These are phyloP conservation scores for Geotrupes spiniger DNA, from an alignment of 2,888 invertebrate species.

Conservation along the genomic window DNA sequence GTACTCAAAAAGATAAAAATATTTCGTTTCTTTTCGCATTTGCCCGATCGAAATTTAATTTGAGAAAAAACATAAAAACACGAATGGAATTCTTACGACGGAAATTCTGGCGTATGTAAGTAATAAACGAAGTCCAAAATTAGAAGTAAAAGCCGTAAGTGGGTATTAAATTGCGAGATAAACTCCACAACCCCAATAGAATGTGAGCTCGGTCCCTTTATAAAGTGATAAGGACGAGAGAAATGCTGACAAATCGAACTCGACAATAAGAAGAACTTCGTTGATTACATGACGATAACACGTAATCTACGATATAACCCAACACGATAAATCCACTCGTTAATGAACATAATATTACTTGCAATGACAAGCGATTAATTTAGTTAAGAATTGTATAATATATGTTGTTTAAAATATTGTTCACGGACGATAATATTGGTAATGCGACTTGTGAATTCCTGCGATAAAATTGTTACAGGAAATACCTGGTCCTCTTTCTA, in stretches of 20 bases:
- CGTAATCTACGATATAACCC: too few species aligned
- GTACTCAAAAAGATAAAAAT: too few species aligned
- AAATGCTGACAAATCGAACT: constrained; percentile 10
- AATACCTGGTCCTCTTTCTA: not conserved
- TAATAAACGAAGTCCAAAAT: constrained; percentile 7
- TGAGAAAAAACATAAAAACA: too few species aligned
- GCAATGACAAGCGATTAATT: too few species aligned
- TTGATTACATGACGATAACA: not conserved
- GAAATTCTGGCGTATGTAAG: not conserved
- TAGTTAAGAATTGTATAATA: too few species aligned
- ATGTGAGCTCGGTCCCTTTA: constrained; percentile 9
- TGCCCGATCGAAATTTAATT: not conserved
- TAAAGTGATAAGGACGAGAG: constrained; percentile 10
- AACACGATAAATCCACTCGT: too few species aligned
- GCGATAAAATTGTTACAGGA: too few species aligned
- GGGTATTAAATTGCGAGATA: constrained; percentile 10
- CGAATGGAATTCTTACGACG: not conserved
- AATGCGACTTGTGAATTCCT: too few species aligned
- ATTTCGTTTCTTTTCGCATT: not conserved
- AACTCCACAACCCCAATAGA: constrained; percentile 5
- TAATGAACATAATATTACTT: too few species aligned
- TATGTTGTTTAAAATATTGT: too few species aligned
- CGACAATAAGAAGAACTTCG: not conserved
- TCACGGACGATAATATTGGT: too few species aligned
- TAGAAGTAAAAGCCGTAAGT: constrained; percentile 6